Base-by-base conservation (phyloP, 2,113 vertebrate species). In the western clawed frog (Xenopus tropicalis) region DNA sequence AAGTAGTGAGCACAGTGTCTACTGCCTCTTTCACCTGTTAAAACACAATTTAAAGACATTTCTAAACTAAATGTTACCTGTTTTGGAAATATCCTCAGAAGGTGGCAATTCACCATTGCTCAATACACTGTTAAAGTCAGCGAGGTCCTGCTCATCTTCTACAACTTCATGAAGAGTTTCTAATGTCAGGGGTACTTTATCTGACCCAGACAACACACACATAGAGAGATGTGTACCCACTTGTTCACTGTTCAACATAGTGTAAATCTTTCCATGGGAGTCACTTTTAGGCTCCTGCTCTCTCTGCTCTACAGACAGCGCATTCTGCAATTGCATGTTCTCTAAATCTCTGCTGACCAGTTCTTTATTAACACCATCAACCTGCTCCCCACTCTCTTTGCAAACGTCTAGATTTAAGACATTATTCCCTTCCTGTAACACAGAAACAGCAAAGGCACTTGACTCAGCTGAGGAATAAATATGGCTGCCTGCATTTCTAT, bases 161-260 rank as follows among this genome's bases (percentile, higher is more conserved):
- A 66, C 43, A 51, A 54, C 66, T 24, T 69, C 73, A 8, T 56
- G 66, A 20, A 76, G 29, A 2, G 73, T 76, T 42, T 76, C 66
- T 56, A 75, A 44, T 29, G 72, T 65, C 61, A 62, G 37, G 17
- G 51, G 66, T 8, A 43, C 37, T 63, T 11, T 48, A 2, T 16
- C 43, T 46, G 64, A 16, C 20, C 42, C 64, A 5, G 62, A 66
- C 14, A 66, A n/a, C 1, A 16, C 51, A 57, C 37, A 56, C 20
- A 21, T 57, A 16, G 52, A 12, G 29, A 66, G 19, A 52, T 66
- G 48, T 46, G 52, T 21, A 43, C n/a, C 44, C 12, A 11, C 16
- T 58, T 56, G 71, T 42, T n/a, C n/a, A 42, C 17, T 11, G 7
- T 14, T 68, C 56, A 61, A 17, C 11, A 59, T 22, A 23, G 16